Base-by-base conservation (phyloP, 2,888 invertebrate species). In the Andrena bucephala region DNA sequence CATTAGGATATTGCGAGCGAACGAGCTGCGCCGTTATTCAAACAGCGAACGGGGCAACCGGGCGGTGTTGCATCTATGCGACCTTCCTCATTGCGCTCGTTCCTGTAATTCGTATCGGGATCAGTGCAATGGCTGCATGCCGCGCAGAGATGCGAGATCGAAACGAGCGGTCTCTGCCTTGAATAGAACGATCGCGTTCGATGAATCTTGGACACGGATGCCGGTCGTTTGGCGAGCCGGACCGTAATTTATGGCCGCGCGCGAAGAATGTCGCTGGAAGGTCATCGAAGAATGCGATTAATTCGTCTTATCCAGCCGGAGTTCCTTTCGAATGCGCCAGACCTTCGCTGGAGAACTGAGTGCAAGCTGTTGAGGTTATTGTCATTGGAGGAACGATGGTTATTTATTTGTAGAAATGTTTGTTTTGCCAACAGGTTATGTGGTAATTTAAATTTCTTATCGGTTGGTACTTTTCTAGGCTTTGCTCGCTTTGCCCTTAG, bases 1-100 rank as follows among this genome's bases (percentile, higher is more conserved):
- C 80, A 83, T 86, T 85, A 85, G 76, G 81, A 78, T 81, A 85
- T 86, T 85, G 73, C 80, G 71, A 66, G 52, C 50, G 76, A 80
- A 73, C 77, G 73, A 57, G 74, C 59, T 13, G 33, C 42, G 52
- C 52, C 71, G 77, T 79, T 80, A 79, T 76, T 84, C 83, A 42
- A 80, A 71, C 52, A 63, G 71, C 48, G 36, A 42, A 75, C 68
- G 63, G 71, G 65, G 27, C 29, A 29, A 3, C 29, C 66, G 1
- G 42, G 42, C 42, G 42, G 42, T 5, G 54, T 66, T 72, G 60
- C 71, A 59, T 69, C 65, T 57, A 70, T 73, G 81, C 73, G 73
- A 66, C 52, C 73, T 42, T 70, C 67, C 29, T 69, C 73, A 29
- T 66, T 33, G 24, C 73, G 27, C 20, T 68, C 72, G 80, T 66